Base-by-base conservation (phyloP, 2,113 vertebrate species). In the Daphoenositta chrysoptera region DNA sequence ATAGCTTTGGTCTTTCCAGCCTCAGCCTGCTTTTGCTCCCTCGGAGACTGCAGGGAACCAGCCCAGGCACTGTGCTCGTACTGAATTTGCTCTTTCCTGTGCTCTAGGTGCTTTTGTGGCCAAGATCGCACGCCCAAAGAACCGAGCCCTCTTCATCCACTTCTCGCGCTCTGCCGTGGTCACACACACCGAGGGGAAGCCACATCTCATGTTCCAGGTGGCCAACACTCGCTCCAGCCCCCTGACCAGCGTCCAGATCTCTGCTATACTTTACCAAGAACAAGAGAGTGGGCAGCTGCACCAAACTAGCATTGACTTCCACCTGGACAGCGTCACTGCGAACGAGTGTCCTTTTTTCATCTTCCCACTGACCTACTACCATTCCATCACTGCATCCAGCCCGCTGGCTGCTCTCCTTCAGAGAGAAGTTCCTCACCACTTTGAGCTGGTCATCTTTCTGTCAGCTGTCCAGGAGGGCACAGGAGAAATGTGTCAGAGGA, bases 81-180 rank as follows among this genome's bases (percentile, higher is more conserved):
- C 33, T 77, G 93, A 83, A 33, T 68, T 94, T 81, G 71, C 69
- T 93, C 96, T 64, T 90, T 97, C 19, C 54, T 39, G 1, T 56
- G 66, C 92, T 83, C 57, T 97, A 99, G 99, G 99, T 98, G 99
- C 99, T 73, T 99, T 99, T 7, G 99, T 99, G 97, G 99, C 99
- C 71, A 99, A 99, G 98, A 99, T 99, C 5, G 99, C 99, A 7
- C 98, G 99, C n/a, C 99, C 99, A 28, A 99, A 99, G 97, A 99
- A 99, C 87, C 98, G 99, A 68, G 98, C 99, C 0, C 98, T 98
- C 80, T 99, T 98, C 87, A 99, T 99, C 92, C 98, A 98, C 70
- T 99, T 99, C 97, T 99, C 99, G 21, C 98, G 97, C 65, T 97
- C 98, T 21, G 99, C 99, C 0, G 97, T 99, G 31, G 98, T 99